Evolutionary conservation across 2,888 invertebrate genomes (phyloP).

Genomic region (Drosophila maculinotata): DNA sequence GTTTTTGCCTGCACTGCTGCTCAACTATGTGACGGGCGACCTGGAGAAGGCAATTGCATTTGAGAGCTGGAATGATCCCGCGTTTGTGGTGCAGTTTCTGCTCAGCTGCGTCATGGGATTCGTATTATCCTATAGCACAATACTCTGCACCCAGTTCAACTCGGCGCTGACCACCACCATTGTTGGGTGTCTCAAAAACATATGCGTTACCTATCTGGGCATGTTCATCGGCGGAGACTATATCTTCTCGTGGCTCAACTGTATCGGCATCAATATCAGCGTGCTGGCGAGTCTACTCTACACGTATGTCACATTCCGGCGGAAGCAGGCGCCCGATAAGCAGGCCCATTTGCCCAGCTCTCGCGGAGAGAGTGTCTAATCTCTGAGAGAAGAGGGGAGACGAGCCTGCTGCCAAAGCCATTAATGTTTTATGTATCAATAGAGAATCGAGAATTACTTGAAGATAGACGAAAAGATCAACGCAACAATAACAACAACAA

Average conservation of each 20-base stretch:
- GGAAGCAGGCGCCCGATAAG: slow-evolving; percentile 84
- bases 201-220: slow-evolving; percentile 98
- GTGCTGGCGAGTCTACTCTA: slow-evolving; percentile 94
- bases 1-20: slow-evolving; percentile 90
- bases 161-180: slow-evolving; percentile 99
- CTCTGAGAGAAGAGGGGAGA: slow-evolving; percentile 7
- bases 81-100: slow-evolving; percentile 93
- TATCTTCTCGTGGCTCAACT: slow-evolving; percentile 96
- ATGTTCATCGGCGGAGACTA: slow-evolving; percentile 99
- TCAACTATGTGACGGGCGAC: slow-evolving; percentile 92
- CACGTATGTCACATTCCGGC: slow-evolving; percentile 92
- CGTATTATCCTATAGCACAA: slow-evolving; percentile 96
- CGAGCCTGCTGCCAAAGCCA: slow-evolving; percentile 65
- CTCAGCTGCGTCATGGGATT: slow-evolving; percentile 99
- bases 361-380: slow-evolving; percentile 78
- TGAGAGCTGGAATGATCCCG: slow-evolving; percentile 90
- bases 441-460: slow-evolving; percentile 18
- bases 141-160: slow-evolving; percentile 97
- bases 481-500: slow-evolving; percentile 1
- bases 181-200: slow-evolving; percentile 98
- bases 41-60: slow-evolving; percentile 89
- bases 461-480: too few species aligned
- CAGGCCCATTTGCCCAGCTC: slow-evolving; percentile 77
- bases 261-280: slow-evolving; percentile 98
- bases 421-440: slow-evolving; percentile 44